A percentile compares a stretch with the other conserved stretches of the same genome.
Conservation (phyloP, 2,797 vertebrate genomes). For the Molossus alvarezi region DNA sequence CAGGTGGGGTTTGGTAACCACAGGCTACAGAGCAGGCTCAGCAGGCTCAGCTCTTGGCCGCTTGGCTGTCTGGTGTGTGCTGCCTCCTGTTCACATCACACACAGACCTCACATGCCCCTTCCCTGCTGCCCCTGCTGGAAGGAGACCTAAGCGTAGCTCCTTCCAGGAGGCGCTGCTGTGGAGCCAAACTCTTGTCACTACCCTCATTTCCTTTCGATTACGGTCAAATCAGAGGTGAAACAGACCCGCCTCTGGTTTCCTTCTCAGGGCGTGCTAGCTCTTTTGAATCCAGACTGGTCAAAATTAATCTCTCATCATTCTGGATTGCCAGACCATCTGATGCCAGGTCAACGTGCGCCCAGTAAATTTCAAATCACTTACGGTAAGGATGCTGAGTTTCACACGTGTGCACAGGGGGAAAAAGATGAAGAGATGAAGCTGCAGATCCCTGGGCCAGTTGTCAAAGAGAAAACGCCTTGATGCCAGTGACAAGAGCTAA, state of each 20-base stretch:
- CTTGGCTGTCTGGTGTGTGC: neutral
- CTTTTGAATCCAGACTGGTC: constrained; percentile 8
- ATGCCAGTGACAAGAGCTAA: constrained; percentile 50
- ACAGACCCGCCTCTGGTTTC: neutral
- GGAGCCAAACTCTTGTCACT: neutral
- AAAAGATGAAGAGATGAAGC: constrained; percentile 58
- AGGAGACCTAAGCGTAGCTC: neutral
- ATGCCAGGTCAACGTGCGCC: neutral
- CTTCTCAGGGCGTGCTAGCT: neutral
- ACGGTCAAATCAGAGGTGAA: neutral
- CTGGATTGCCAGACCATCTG: neutral
- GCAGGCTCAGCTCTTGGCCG: neutral
- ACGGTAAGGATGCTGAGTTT: neutral
- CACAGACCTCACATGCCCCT: neutral
- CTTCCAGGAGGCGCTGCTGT: neutral
- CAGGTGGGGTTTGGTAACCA: neutral
- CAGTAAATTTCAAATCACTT: constrained; percentile 15
- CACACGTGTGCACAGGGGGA: neutral
- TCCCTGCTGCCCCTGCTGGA: neutral
- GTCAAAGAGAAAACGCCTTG: constrained; percentile 69
- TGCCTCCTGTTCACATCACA: neutral
- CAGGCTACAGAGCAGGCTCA: neutral
- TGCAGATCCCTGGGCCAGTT: constrained; percentile 57
- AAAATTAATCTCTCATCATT: neutral
- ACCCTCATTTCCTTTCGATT: neutral